Evolutionary conservation across 2,888 invertebrate species (phyloP), one percentile per base, ranked within the genome.

Genomic region (Epistrophe grossulariae): DNA sequence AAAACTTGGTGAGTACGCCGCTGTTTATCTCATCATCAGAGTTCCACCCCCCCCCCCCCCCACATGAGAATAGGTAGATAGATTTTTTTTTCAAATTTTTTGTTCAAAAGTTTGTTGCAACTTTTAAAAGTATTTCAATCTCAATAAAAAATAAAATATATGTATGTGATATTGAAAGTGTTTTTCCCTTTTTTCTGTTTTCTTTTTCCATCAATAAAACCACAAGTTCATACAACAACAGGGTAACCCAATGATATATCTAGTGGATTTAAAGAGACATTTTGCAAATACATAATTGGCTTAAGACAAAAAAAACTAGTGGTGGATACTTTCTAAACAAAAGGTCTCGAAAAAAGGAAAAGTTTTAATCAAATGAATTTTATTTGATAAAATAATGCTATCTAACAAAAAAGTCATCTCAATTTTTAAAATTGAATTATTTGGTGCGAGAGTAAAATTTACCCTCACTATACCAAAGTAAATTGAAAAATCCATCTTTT

Each of bases 1-100:
- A 91, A 84, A 90, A 91, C 88, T 90, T 89, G 92, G 92, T 92
- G 91, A 92, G 92, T 92, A 92, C 85, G 55, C 35, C 28, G 60
- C n/a, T 7, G 19, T 68, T 28, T 24, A 60, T 4, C 55, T 43
- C 43, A 43, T 62, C 62, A 43, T 62, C 62, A 15, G 4, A n/a
- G n/a, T n/a, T n/a, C n/a, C n/a, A n/a, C 0, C 40, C 24, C 24
- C 0, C 40, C 0, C n/a, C 0, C 40, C 24, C 24, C 0, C 40
- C 0, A 35, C 5, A 38, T 17, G 40, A 38, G 10, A 66, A 70
- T 45, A 43, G 57, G 28, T 60, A 66, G 74, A 24, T 40, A 40
- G 40, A 24, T n/a, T 59, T 59, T 59, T n/a, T 66, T 11, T 64
- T 31, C 17, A 52, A 7, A 4, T 48, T 35, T 84, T 70, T 19